A percentile compares a stretch with the other conserved stretches of the same genome.
These are phyloP conservation scores for Caprella mutica DNA, from an alignment of 2,888 invertebrate species.

Conservation along the genomic window DNA sequence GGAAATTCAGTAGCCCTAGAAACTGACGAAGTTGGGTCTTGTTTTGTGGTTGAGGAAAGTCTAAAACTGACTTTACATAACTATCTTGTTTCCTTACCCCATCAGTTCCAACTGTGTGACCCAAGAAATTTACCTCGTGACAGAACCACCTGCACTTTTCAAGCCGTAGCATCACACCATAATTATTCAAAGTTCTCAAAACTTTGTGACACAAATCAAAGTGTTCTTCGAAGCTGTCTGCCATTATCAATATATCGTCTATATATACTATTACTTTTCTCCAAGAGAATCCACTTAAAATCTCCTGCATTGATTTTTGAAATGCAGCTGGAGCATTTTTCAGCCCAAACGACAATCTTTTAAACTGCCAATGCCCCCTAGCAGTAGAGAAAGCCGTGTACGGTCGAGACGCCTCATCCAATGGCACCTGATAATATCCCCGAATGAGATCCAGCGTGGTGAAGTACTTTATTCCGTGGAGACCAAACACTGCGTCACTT, in stretches of 20 bases:
- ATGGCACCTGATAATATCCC: background rate
- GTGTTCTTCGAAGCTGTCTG: background rate
- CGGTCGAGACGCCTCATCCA: background rate
- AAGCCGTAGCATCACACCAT: background rate
- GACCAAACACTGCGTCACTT: conserved; percentile 3
- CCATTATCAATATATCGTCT: conserved; percentile 1
- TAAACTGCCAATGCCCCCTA: background rate
- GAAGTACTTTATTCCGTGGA: conserved; percentile 6
- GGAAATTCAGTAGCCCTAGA: background rate
- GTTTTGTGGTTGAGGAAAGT: background rate
- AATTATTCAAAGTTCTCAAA: background rate
- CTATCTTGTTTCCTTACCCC: background rate
- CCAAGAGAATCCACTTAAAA: background rate
- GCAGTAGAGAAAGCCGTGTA: background rate
- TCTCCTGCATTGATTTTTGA: background rate
- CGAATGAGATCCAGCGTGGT: background rate
- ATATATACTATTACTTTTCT: background rate
- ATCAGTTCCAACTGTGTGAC: background rate
- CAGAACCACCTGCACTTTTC: background rate
- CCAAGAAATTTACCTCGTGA: background rate
- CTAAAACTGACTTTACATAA: background rate
- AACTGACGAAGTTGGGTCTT: background rate
- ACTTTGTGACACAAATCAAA: background rate
- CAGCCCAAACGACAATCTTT: background rate
- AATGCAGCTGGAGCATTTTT: conserved; percentile 2